Evolutionary conservation across 2,113 vertebrate species (phyloP).

Genomic region (Rhinopomastus cyanomelas): DNA sequence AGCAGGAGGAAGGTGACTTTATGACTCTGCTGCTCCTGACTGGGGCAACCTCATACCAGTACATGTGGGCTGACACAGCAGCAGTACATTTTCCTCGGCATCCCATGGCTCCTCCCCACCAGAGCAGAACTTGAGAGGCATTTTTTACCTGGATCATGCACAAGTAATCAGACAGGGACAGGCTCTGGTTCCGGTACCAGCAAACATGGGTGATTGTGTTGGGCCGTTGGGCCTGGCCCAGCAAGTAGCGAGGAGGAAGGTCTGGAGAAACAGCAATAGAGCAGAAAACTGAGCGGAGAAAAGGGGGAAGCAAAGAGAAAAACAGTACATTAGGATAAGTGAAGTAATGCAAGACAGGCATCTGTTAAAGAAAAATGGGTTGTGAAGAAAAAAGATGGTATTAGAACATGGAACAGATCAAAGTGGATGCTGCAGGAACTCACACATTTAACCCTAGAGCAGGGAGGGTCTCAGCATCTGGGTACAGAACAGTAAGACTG

Average conservation of each 20-base stretch:
- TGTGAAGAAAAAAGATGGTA: neutral
- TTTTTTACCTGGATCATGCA: conserved; percentile 92
- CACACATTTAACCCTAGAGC: neutral
- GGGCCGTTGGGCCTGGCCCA: conserved; percentile 88
- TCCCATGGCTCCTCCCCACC: conserved; percentile 44
- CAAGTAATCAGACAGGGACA: conserved; percentile 89
- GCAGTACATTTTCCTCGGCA: neutral
- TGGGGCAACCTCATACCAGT: neutral
- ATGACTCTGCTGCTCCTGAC: neutral
- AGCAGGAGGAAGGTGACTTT: neutral
- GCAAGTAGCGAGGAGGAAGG: conserved; percentile 88
- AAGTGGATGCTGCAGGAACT: neutral
- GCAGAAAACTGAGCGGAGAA: conserved; percentile 78
- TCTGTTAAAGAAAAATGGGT: conserved; percentile 49
- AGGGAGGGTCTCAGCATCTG: neutral
- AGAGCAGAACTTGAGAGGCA: neutral
- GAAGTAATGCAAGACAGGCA: neutral
- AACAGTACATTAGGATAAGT: conserved; percentile 35
- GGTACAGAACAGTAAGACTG: neutral
- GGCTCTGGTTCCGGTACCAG: conserved; percentile 94
- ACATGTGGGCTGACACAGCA: neutral
- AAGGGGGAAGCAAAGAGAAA: conserved; percentile 41
- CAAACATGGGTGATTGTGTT: conserved; percentile 95
- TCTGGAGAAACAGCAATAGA: conserved; percentile 87
- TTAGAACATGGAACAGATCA: conserved; percentile 18